A percentile compares a stretch with the other conserved stretches of the same genome.
These are phyloP conservation scores for Sylvicola cinctus DNA, from an alignment of 2,888 invertebrate species.

Conservation along the genomic window DNA sequence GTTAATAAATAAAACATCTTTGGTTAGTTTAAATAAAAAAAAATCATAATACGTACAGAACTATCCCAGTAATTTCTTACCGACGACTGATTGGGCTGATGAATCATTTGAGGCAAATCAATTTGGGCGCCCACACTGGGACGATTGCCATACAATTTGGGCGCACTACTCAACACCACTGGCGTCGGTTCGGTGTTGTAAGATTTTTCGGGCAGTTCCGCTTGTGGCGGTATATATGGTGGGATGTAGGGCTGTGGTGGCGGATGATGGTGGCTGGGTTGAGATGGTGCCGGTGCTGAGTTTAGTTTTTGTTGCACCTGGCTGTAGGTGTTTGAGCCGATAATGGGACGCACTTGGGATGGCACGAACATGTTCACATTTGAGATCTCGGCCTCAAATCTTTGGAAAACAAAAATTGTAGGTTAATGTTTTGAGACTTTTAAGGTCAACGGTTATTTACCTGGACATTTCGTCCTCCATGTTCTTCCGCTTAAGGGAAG, in stretches of 20 bases:
- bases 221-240: constrained; percentile 24
- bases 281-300: constrained; percentile 21
- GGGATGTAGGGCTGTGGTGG: constrained; percentile 22
- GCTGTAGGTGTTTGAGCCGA: constrained; percentile 50
- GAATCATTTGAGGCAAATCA: constrained; percentile 17
- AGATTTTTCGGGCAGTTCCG: constrained; percentile 27
- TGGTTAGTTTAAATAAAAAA: neutral
- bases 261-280: constrained; percentile 14
- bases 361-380: constrained; percentile 29
- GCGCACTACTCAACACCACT: constrained; percentile 46
- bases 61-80: too few relatives aligned
- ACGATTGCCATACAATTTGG: constrained; percentile 40
- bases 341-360: constrained; percentile 37
- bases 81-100: too few relatives aligned
- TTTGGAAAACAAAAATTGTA: constrained; percentile 18
- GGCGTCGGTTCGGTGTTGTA: constrained; percentile 28
- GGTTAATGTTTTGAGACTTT: neutral
- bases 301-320: constrained; percentile 47
- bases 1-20: too few relatives aligned
- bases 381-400: constrained; percentile 78
- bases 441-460: constrained; percentile 23
- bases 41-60: too few relatives aligned
- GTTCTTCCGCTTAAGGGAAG: constrained; percentile 28
- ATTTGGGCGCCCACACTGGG: constrained; percentile 17
- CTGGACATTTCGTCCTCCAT: constrained; percentile 88